phyloP scores from a whole-genome alignment of 2,888 invertebrate species.

The Aporophyla lueneburgensis region DNA sequence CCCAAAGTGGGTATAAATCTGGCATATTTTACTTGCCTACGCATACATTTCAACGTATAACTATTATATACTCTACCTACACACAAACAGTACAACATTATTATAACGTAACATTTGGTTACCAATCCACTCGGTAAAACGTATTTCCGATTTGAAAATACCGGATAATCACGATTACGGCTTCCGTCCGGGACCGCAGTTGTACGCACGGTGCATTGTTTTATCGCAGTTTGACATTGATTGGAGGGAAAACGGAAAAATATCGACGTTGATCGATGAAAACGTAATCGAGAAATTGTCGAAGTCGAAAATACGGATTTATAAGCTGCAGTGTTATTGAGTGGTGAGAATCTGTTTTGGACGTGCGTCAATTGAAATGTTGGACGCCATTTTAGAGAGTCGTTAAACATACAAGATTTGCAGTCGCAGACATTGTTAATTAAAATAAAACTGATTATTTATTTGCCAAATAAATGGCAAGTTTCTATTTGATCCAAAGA shows the following conservation, averaged over 20 bases:
- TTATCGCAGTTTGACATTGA: conserved; percentile 56
- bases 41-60: neutral
- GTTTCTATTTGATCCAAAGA: neutral
- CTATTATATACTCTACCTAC: no score
- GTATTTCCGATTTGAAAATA: conserved; percentile 75
- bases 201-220: conserved; percentile 73
- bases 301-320: conserved; percentile 41
- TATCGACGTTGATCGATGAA: conserved; percentile 60
- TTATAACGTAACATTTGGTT: conserved; percentile 55
- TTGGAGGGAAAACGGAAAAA: conserved; percentile 55
- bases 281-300: conserved; percentile 51
- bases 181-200: conserved; percentile 71
- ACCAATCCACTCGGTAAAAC: conserved; percentile 59
- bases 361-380: conserved; percentile 24
- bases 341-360: conserved; percentile 8
- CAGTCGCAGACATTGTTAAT: neutral
- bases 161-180: conserved; percentile 76
- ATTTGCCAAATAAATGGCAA: no score
- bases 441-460: no score
- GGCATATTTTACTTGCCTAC: neutral
- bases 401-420: neutral
- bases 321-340: conserved; percentile 7
- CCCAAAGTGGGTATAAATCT: neutral
- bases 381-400: neutral
- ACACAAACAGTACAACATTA: conserved; percentile 30